A percentile compares a stretch with the other conserved stretches of the same genome.
phyloP scores from a whole-genome alignment of 2,113 vertebrate species.

The Nibea coibor region DNA sequence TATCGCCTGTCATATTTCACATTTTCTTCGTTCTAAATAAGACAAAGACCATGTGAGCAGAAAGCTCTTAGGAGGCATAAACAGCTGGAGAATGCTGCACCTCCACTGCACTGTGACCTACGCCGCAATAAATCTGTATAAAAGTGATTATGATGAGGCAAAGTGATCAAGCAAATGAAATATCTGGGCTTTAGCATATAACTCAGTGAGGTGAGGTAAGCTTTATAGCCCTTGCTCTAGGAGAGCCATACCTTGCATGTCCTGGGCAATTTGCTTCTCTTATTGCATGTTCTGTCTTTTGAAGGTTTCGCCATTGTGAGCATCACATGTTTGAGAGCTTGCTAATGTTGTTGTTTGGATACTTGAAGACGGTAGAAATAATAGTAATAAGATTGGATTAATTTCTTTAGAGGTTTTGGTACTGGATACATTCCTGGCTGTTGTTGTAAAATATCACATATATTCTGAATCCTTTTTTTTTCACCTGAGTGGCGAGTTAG shows the following conservation, averaged over 20 bases:
- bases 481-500: constrained; percentile 14
- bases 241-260: constrained; percentile 72
- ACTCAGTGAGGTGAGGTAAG: constrained; percentile 73
- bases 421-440: background rate
- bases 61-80: constrained; percentile 79
- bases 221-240: constrained; percentile 79
- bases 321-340: constrained; percentile 47
- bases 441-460: background rate
- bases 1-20: constrained; percentile 79
- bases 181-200: constrained; percentile 78
- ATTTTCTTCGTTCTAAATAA: constrained; percentile 79
- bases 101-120: constrained; percentile 78
- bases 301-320: constrained; percentile 31
- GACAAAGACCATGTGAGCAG: constrained; percentile 79
- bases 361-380: background rate
- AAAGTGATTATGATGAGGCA: constrained; percentile 81
- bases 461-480: constrained; percentile 6
- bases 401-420: constrained; percentile 19
- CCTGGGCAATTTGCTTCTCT: constrained; percentile 76
- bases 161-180: constrained; percentile 87
- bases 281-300: constrained; percentile 73
- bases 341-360: constrained; percentile 48
- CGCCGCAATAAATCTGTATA: constrained; percentile 77
- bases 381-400: background rate
- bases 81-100: constrained; percentile 80